phyloP scores from a whole-genome alignment of 2,113 vertebrate species.

The Electrona antarctica region DNA sequence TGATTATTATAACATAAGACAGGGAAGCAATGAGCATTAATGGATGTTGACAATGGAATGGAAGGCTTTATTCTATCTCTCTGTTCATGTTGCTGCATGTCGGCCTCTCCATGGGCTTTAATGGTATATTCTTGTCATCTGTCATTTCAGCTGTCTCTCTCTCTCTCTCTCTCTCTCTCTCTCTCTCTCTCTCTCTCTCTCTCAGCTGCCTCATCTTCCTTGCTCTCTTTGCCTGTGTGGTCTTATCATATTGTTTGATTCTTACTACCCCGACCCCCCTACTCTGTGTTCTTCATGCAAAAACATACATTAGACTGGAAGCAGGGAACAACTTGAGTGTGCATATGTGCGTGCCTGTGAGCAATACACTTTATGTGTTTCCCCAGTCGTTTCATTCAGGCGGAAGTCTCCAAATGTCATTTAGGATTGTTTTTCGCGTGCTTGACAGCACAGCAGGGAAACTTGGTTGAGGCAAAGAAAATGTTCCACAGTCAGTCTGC shows the following conservation, averaged over 20 bases:
- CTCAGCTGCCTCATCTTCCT: not conserved
- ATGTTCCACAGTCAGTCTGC: conserved; percentile 11
- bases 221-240: too few species aligned
- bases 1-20: conserved; percentile 7
- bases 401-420: conserved; percentile 53
- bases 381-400: conserved; percentile 26
- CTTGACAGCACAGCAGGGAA: conserved; percentile 30
- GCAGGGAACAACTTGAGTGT: conserved; percentile 7
- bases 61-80: conserved; percentile 27
- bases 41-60: conserved; percentile 42
- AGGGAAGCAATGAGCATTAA: conserved; percentile 43
- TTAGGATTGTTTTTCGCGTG: conserved; percentile 29
- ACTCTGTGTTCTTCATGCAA: not conserved
- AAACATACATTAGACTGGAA: conserved; percentile 8
- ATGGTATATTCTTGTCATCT: conserved; percentile 40
- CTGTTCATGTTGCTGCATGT: conserved; percentile 3
- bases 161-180: conserved; percentile 6
- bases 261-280: not conserved
- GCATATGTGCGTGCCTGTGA: conserved; percentile 8
- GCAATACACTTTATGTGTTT: conserved; percentile 14
- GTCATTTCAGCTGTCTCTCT: conserved; percentile 25
- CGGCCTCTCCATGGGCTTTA: conserved; percentile 13
- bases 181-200: conserved; percentile 9
- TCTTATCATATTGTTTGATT: conserved; percentile 1
- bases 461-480: conserved; percentile 10